Percentiles rank a stretch among this genome's conserved stretches.
Conservation (phyloP, 2,797 vertebrate genomes). For the Leptatherina wallacei region DNA sequence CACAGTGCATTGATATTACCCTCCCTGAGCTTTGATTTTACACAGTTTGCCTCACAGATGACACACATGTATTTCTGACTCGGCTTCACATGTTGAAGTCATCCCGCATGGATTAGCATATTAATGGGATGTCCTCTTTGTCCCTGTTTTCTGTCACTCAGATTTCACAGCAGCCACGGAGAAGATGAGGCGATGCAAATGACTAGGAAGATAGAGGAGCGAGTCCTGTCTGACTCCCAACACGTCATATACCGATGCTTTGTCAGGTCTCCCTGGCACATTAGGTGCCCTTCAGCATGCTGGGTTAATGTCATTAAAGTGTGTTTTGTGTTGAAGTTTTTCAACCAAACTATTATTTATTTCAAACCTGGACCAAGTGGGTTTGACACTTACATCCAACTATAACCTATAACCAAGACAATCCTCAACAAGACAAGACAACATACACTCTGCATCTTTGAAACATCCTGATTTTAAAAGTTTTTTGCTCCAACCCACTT, state of each 20-base stretch:
- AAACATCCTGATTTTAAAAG: neutral
- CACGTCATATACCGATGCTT: neutral
- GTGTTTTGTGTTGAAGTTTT: neutral
- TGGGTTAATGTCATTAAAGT: neutral
- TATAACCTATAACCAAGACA: neutral
- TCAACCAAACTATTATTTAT: neutral
- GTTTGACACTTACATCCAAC: neutral
- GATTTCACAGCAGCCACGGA: slow-evolving; percentile 50
- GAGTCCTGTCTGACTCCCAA: neutral
- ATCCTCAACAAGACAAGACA: neutral
- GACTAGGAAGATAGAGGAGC: slow-evolving; percentile 14
- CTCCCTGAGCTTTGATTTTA: slow-evolving; percentile 42
- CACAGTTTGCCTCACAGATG: slow-evolving; percentile 36
- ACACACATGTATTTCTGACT: slow-evolving; percentile 56
- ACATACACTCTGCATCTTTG: neutral
- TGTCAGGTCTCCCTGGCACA: neutral
- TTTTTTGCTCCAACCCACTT: neutral
- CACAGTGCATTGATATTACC: slow-evolving; percentile 4
- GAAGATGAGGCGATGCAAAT: slow-evolving; percentile 18
- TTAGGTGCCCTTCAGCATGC: neutral
- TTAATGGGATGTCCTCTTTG: slow-evolving; percentile 73
- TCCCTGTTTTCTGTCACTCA: slow-evolving; percentile 66
- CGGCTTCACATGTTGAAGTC: slow-evolving; percentile 51
- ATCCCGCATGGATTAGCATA: slow-evolving; percentile 74
- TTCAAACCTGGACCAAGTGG: neutral